These are phyloP conservation scores for Athalia rosae DNA, from an alignment of 2,888 invertebrate genomes.

Conservation along the genomic window DNA sequence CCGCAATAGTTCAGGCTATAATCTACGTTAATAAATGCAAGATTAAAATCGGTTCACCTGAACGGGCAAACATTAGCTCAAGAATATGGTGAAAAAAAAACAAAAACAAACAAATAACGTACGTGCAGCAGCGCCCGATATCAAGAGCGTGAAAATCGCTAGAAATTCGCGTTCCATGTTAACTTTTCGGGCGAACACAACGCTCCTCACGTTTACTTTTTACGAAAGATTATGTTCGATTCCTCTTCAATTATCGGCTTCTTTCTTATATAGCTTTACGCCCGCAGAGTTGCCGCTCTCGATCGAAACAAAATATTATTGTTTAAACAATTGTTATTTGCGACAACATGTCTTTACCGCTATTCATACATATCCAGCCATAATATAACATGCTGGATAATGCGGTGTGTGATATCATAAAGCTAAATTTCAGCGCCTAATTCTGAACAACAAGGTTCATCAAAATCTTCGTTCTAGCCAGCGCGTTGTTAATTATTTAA, in stretches of 20 bases:
- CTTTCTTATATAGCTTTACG: too few relatives aligned
- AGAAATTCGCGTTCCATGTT: slow-evolving; percentile 2
- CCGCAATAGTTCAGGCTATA: not conserved
- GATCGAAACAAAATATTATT: not conserved
- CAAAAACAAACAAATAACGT: not conserved
- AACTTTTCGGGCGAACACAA: not conserved
- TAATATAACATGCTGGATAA: too few relatives aligned
- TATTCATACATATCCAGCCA: too few relatives aligned
- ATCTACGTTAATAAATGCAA: not conserved
- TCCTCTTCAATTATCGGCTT: not conserved
- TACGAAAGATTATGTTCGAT: slow-evolving; percentile 11
- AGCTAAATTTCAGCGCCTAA: too few relatives aligned
- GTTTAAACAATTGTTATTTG: slow-evolving; percentile 17
- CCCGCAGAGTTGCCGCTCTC: too few relatives aligned
- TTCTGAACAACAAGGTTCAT: too few relatives aligned
- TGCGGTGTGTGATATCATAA: too few relatives aligned
- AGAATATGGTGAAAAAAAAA: not conserved
- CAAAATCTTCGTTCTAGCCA: too few relatives aligned
- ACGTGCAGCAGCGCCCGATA: slow-evolving; percentile 8
- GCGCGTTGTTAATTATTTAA: too few relatives aligned
- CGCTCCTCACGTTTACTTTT: not conserved
- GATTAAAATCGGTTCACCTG: not conserved
- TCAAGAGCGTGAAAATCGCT: not conserved
- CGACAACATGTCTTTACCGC: too few relatives aligned
- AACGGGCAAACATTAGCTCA: not conserved